Conservation (phyloP, 1,140 invertebrate genomes). For the Heliconius eleuchia region DNA sequence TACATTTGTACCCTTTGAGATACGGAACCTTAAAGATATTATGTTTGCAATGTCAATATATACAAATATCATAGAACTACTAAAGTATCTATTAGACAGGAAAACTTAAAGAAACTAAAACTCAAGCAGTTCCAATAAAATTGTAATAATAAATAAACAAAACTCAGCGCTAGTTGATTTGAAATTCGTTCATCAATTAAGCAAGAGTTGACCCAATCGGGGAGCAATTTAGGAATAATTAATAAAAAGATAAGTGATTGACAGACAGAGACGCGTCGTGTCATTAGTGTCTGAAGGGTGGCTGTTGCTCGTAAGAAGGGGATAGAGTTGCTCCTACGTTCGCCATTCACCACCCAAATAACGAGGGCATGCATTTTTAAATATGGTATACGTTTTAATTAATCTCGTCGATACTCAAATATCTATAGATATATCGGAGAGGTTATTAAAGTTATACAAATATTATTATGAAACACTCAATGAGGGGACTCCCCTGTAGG, state of each 20-base stretch:
- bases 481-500: slow-evolving; percentile 1
- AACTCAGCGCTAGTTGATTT: background rate
- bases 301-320: slow-evolving; percentile 16
- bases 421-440: background rate
- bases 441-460: slow-evolving; percentile 9
- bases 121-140: background rate
- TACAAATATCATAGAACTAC: no score
- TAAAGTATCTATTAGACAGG: no score
- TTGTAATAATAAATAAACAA: background rate
- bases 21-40: no score
- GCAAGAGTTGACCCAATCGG: slow-evolving; percentile 11
- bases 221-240: slow-evolving; percentile 20
- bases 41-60: no score
- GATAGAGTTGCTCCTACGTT: slow-evolving; percentile 27
- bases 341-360: slow-evolving; percentile 22
- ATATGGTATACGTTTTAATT: slow-evolving; percentile 9
- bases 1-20: no score
- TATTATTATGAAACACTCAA: slow-evolving; percentile 4
- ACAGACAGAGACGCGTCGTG: slow-evolving; percentile 22
- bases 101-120: background rate
- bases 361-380: slow-evolving; percentile 17
- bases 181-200: slow-evolving; percentile 9
- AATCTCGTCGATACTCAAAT: slow-evolving; percentile 1
- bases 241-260: slow-evolving; percentile 26
- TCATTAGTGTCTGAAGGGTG: slow-evolving; percentile 32